A percentile compares a stretch with the other conserved stretches of the same genome.
Evolutionary conservation across 2,113 vertebrate genomes (phyloP).

Genomic region (Pluvianellus socialis): DNA sequence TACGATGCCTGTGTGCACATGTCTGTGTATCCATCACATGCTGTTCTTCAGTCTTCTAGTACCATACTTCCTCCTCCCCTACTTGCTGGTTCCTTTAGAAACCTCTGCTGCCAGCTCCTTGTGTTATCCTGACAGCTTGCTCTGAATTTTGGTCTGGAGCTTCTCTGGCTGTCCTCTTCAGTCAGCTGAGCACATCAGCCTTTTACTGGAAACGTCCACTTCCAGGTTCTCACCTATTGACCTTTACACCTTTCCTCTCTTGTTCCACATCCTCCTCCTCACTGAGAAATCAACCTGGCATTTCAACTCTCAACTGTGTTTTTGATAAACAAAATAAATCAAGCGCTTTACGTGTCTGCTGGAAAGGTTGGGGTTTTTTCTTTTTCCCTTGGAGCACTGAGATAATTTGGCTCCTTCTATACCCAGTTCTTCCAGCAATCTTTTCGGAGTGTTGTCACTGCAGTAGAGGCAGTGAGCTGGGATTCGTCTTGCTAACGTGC

Average conservation of each 20-base stretch:
- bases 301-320: background rate
- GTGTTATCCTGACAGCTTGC: background rate
- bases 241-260: background rate
- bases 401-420: background rate
- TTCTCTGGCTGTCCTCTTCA: background rate
- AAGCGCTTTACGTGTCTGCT: accelerated
- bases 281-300: background rate
- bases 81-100: background rate
- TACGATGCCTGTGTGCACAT: background rate
- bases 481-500: background rate
- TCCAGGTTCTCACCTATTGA: background rate
- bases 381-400: background rate
- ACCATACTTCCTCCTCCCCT: background rate
- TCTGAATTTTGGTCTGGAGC: background rate
- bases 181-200: background rate
- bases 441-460: background rate
- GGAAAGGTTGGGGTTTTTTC: background rate
- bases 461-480: background rate
- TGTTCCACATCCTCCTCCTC: background rate
- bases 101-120: background rate
- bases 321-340: background rate
- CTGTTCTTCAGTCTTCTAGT: background rate
- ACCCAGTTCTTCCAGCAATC: background rate
- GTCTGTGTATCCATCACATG: background rate
- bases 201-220: background rate